phyloP scores from a whole-genome alignment of 2,113 vertebrate species.

The Acrocephalus arundinaceus region DNA sequence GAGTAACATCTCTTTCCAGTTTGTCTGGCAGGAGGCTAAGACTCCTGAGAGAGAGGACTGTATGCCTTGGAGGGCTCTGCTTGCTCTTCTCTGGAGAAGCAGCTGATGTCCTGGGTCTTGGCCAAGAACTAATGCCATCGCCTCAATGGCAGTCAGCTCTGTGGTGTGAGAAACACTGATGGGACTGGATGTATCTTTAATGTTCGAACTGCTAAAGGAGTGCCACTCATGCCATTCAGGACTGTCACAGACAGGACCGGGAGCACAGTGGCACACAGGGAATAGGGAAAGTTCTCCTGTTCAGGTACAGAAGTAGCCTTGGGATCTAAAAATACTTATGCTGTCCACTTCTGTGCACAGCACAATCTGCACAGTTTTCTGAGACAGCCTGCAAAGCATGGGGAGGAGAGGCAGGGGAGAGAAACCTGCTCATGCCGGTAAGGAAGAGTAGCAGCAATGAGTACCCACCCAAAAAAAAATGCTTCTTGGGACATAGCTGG shows the following conservation, averaged over 20 bases:
- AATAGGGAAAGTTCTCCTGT: not conserved
- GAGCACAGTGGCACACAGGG: not conserved
- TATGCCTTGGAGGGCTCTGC: conserved; percentile 22
- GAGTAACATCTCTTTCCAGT: not conserved
- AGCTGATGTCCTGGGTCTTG: not conserved
- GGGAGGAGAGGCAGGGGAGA: not conserved
- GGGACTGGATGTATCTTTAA: not conserved
- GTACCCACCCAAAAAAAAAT: not conserved
- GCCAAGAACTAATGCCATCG: not conserved
- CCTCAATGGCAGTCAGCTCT: not conserved
- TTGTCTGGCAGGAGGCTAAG: not conserved
- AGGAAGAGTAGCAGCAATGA: not conserved
- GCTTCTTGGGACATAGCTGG: not conserved
- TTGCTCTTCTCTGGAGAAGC: not conserved
- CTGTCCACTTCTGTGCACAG: not conserved
- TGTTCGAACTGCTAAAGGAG: not conserved
- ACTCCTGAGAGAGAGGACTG: not conserved
- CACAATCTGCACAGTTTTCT: not conserved
- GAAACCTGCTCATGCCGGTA: not conserved
- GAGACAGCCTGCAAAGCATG: not conserved
- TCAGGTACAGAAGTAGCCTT: not conserved
- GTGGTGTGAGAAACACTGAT: not conserved
- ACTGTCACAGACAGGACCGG: not conserved
- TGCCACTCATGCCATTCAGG: not conserved
- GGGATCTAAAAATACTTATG: not conserved